Evolutionary conservation across 1,140 invertebrate genomes (phyloP), one percentile per base, ranked within the genome.

Genomic region (Leptinotarsa undecemlineata): DNA sequence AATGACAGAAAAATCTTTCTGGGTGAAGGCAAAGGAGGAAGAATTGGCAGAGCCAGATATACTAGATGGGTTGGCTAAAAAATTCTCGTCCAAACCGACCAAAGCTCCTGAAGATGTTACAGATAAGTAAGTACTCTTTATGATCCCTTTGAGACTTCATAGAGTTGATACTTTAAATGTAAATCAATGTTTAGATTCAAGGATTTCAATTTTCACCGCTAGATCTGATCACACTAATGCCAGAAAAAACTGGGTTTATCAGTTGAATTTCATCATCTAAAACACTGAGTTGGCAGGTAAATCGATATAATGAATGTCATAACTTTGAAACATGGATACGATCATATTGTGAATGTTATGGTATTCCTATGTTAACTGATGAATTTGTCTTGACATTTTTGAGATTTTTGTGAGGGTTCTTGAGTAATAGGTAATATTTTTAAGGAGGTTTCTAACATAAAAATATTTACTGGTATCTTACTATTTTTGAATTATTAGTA

Each of bases 1-100:
- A 85, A 90, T 99, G 85, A 93, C 94, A 0, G 94, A 98, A 83
- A 96, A 98, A 82, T 94, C 96, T 0, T 97, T 99, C 82, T 99
- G 98, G 98, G 92, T 96, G 0, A 91, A 92, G 84, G 92, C 95
- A 0, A 92, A 97, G 86, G 97, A 99, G 86, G 96, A 98, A 77
- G 92, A 93, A 76, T 85, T 97, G 20, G 96, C 94, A 2, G 94
- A 91, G 3, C 91, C 93, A 1, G 95, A 97, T 82, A 92, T 98
- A 76, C 88, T 98, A 1, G 90, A 89, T 69, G 94, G 93, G 11
- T 86, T 99, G n/a, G 90, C 92, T 1, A 86, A 91, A 66, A 93
- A 92, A 81, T 98, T 99, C 86, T 93, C 95, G 2, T 95, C 95
- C 2, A 95, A 95, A 86, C 94, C 95, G 1, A 88, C 88, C 0